A percentile compares a stretch with the other conserved stretches of the same genome.
Conservation (phyloP, 1,140 invertebrate genomes). For the Brachionus manjavacas region DNA sequence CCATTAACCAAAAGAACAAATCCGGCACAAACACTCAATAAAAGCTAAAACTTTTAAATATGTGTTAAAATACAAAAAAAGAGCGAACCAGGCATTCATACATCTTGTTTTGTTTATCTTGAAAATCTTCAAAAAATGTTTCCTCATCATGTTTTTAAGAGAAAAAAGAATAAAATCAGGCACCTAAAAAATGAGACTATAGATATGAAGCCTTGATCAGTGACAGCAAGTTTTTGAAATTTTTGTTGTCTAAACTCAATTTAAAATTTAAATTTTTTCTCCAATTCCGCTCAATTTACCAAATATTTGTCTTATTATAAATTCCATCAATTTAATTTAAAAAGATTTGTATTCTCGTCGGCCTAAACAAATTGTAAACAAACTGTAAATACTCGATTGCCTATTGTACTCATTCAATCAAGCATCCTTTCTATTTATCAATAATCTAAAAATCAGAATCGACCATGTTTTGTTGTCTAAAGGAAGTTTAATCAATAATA, state of each 20-base stretch:
- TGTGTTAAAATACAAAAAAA: background rate
- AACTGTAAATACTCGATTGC: background rate
- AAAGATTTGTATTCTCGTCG: background rate
- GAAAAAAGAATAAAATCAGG: background rate
- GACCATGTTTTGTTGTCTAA: conserved; percentile 12
- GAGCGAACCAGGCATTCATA: background rate
- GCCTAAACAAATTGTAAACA: background rate
- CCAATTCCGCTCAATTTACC: background rate
- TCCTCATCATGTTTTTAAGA: background rate
- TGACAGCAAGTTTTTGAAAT: background rate
- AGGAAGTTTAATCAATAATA: conserved; percentile 32
- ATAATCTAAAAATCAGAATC: background rate
- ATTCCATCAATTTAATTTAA: background rate
- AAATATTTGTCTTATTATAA: background rate
- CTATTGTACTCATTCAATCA: background rate
- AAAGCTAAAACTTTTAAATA: background rate
- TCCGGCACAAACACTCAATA: background rate
- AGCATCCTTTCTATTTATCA: conserved; percentile 10
- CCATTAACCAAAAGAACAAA: background rate
- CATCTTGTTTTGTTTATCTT: no score
- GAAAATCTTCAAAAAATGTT: background rate
- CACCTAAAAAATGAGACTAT: background rate
- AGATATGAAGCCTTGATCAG: background rate
- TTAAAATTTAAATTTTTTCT: background rate
- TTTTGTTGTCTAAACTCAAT: background rate